phyloP scores from a whole-genome alignment of 2,888 invertebrate species.

The Brachypterus glaber region DNA sequence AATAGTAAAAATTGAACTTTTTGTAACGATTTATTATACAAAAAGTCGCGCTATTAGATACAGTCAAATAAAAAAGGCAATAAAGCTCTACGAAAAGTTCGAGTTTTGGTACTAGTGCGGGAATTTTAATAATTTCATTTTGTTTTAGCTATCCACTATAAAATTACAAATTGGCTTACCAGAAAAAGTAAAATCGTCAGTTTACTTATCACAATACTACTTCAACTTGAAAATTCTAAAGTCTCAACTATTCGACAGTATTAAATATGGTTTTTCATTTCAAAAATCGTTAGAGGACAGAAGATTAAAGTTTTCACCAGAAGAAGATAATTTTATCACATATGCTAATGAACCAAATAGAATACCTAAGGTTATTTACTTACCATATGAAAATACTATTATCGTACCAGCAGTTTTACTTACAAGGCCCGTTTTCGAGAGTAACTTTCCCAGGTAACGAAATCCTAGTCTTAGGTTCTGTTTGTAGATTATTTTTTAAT shows the following conservation, averaged over 20 bases:
- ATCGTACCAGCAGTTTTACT: conserved; percentile 42
- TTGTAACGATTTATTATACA: too few relatives aligned
- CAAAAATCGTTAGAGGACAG: conserved; percentile 37
- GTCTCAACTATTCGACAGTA: conserved; percentile 45
- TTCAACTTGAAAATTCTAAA: conserved; percentile 40
- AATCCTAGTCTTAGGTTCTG: not conserved
- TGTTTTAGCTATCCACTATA: conserved; percentile 40
- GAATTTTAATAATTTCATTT: conserved; percentile 7
- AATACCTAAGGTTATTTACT: conserved; percentile 34
- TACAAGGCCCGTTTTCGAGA: conserved; percentile 38
- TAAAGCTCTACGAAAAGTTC: too few relatives aligned
- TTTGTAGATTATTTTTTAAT: conserved; percentile 1
- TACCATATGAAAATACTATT: conserved; percentile 41
- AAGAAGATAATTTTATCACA: conserved; percentile 33
- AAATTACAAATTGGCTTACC: conserved; percentile 42
- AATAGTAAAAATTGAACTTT: too few relatives aligned
- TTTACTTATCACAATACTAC: conserved; percentile 40
- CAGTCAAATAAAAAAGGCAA: too few relatives aligned
- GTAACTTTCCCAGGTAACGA: conserved; percentile 39
- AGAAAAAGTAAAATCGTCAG: conserved; percentile 29
- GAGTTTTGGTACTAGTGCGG: too few relatives aligned
- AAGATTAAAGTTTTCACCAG: conserved; percentile 33
- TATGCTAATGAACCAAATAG: conserved; percentile 18
- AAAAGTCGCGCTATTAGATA: too few relatives aligned
- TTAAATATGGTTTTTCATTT: conserved; percentile 42